Conservation (phyloP, 1,140 invertebrate genomes). For the Dendrolimus kikuchii region DNA sequence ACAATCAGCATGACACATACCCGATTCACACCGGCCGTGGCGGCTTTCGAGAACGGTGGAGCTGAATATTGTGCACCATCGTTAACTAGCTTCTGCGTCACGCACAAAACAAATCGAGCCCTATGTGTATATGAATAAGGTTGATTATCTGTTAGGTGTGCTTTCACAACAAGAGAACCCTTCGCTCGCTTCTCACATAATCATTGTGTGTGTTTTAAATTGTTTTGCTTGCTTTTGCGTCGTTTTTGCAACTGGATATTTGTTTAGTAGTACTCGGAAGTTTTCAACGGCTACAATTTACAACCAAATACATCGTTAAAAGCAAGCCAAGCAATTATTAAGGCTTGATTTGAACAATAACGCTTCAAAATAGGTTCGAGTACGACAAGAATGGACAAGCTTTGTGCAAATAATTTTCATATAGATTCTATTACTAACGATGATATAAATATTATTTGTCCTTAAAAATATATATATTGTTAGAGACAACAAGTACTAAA, state of each 20-base stretch:
- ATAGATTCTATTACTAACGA: too few relatives aligned
- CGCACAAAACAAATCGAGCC: conserved; percentile 36
- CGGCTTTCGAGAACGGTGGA: conserved; percentile 19
- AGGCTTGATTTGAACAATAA: not conserved
- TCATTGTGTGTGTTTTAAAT: conserved; percentile 56
- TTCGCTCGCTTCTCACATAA: conserved; percentile 66
- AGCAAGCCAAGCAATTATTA: conserved; percentile 13
- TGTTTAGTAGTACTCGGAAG: not conserved
- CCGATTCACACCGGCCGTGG: conserved; percentile 68
- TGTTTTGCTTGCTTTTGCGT: conserved; percentile 67
- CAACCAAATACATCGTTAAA: conserved; percentile 4
- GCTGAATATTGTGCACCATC: conserved; percentile 28
- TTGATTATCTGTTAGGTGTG: conserved; percentile 49
- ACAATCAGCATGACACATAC: conserved; percentile 37
- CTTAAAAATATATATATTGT: too few relatives aligned
- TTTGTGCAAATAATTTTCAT: too few relatives aligned
- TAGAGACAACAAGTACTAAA: too few relatives aligned
- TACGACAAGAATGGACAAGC: too few relatives aligned
- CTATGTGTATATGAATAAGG: conserved; percentile 34
- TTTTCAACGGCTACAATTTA: conserved; percentile 2
- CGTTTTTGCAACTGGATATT: conserved; percentile 10
- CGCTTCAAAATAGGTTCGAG: too few relatives aligned
- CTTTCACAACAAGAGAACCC: conserved; percentile 51
- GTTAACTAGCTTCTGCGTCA: conserved; percentile 38
- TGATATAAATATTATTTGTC: too few relatives aligned